These are phyloP conservation scores for Neodiprion pinetum DNA, from an alignment of 1,140 invertebrate genomes.

Conservation along the genomic window DNA sequence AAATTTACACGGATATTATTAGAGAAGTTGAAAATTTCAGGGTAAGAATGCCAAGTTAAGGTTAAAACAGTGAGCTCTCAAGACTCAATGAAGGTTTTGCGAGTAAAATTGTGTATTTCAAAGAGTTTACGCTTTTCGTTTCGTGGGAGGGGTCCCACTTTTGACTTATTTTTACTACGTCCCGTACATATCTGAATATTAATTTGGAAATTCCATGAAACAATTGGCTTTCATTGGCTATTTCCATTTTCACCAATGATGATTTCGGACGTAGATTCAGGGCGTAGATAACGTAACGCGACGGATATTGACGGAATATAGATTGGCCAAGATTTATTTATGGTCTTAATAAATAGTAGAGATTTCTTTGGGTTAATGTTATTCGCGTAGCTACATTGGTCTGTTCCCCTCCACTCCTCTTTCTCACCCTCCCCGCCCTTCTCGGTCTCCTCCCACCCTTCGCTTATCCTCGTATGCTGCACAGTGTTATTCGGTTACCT, in stretches of 20 bases:
- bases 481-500: slow-evolving; percentile 29
- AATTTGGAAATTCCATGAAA: slow-evolving; percentile 11
- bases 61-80: slow-evolving; percentile 36
- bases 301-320: neutral
- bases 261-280: neutral
- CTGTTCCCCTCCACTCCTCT: slow-evolving; percentile 7
- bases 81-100: slow-evolving; percentile 25
- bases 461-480: slow-evolving; percentile 27
- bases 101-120: slow-evolving; percentile 31
- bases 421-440: neutral
- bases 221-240: neutral
- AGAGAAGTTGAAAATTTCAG: slow-evolving; percentile 11
- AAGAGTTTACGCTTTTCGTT: slow-evolving; percentile 31
- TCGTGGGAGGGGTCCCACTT: slow-evolving; percentile 28
- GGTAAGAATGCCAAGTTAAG: slow-evolving; percentile 33
- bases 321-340: neutral
- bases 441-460: slow-evolving; percentile 20
- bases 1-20: neutral
- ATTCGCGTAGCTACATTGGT: slow-evolving; percentile 13
- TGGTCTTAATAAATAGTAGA: slow-evolving; percentile 19
- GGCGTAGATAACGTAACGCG: neutral
- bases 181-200: neutral
- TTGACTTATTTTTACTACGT: neutral
- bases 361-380: neutral
- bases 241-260: neutral